phyloP scores from a whole-genome alignment of 2,797 vertebrate species.

The Syndactyla subalaris region DNA sequence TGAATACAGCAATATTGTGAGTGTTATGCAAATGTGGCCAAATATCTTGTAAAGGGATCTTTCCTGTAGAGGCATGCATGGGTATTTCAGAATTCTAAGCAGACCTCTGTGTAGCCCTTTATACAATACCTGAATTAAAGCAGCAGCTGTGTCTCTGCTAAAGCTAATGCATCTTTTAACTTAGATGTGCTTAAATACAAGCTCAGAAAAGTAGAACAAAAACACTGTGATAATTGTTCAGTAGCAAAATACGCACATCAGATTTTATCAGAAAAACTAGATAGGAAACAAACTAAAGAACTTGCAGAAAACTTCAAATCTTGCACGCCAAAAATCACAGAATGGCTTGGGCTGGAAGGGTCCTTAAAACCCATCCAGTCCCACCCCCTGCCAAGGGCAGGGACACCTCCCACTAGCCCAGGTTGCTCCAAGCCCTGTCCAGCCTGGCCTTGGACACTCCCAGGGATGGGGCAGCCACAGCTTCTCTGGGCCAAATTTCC shows the following conservation, averaged over 20 bases:
- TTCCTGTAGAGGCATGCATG: not conserved
- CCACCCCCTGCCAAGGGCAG: not conserved
- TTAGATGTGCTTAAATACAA: not conserved
- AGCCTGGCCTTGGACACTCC: not conserved
- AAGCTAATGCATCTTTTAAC: not conserved
- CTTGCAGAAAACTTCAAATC: not conserved
- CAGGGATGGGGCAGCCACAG: not conserved
- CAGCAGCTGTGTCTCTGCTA: not conserved
- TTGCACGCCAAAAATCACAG: not conserved
- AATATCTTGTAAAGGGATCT: not conserved
- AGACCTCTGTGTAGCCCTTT: not conserved
- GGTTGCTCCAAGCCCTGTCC: not conserved
- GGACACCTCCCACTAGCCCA: not conserved
- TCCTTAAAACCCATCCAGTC: not conserved
- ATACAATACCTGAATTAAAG: not conserved
- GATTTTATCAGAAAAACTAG: not conserved
- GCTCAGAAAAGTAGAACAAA: not conserved
- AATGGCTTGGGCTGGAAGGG: not conserved
- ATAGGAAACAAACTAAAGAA: not conserved
- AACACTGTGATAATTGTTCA: not conserved
- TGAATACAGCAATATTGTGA: not conserved
- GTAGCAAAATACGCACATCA: not conserved
- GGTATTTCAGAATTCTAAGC: not conserved
- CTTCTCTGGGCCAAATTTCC: no score
- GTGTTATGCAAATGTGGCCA: not conserved